Evolutionary conservation across 2,888 invertebrate genomes (phyloP).

Genomic region (Caenorhabditis drosophilae): DNA sequence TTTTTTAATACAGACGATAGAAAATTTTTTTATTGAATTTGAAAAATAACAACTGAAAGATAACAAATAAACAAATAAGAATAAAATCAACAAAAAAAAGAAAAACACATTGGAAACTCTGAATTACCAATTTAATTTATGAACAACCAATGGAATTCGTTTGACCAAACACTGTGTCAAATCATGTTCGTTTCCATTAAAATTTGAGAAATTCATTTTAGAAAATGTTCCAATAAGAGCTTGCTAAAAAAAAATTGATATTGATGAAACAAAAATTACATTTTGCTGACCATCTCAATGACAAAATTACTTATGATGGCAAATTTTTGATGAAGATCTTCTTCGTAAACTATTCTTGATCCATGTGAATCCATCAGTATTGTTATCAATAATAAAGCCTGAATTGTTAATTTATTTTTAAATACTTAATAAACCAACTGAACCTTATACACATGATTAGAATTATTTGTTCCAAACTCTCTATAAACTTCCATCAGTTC

Average conservation of each 20-base stretch:
- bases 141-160: constrained; percentile 10
- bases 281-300: constrained; percentile 32
- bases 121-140: constrained; percentile 25
- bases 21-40: too few species aligned
- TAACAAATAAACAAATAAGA: too few species aligned
- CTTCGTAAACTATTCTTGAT: constrained; percentile 27
- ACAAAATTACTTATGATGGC: constrained; percentile 28
- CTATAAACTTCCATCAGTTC: constrained; percentile 23
- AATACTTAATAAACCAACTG: background rate
- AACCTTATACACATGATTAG: constrained; percentile 2
- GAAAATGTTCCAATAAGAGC: constrained; percentile 29
- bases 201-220: constrained; percentile 16
- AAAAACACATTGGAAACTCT: background rate
- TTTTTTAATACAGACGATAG: too few species aligned
- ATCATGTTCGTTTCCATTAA: too few species aligned
- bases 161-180: too few species aligned
- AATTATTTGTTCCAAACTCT: background rate
- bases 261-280: background rate
- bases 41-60: too few species aligned
- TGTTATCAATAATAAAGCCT: constrained; percentile 22
- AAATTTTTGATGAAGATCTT: constrained; percentile 24
- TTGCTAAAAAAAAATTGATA: constrained; percentile 17
- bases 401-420: background rate
- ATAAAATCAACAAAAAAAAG: constrained; percentile 5
- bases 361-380: constrained; percentile 36